Base-by-base conservation (phyloP, 2,113 vertebrate genomes). In the Peucedramus taeniatus region DNA sequence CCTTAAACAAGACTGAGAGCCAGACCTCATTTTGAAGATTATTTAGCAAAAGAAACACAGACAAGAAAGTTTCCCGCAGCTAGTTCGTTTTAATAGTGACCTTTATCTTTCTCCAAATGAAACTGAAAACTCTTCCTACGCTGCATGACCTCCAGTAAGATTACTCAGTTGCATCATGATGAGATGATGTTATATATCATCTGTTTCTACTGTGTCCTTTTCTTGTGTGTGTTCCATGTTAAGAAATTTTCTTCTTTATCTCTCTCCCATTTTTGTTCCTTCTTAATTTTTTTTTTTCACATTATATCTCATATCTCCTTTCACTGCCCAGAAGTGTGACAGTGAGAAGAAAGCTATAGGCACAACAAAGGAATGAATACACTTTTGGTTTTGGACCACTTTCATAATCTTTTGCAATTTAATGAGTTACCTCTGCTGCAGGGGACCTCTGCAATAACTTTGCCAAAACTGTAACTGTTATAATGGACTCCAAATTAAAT, bases 61-160 rank as follows among this genome's bases (percentile, higher is more conserved):
- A 42, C 66, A 86, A 69, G 50, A 87, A 83, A 91, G 39, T 37
- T 95, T 94, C 66, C 92, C 3, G 50, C 84, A 80, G 85, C 84
- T 91, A 94, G 81, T 86, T 90, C 3, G 1, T 90, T 96, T 93
- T 59, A 90, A 44, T 74, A 66, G n/a, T 93, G 93, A 95, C 85
- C 88, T 96, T 95, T 95, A 94, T 95, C 85, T 94, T 93, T 92
- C 71, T 93, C 95, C 95, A 96, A 92, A 88, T 90, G 93, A 95
- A 96, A 95, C 91, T 66, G 71, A 95, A 91, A 96, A 93, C 75
- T 89, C 75, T 93, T 94, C 87, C 79, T 93, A 88, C 10, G 3
- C 85, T 91, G 42, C 23, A 15, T 88, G 85, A 93, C 87, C 87
- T 95, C 83, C 92, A 49, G 31, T 83, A 80, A 86, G 68, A 40